These are phyloP conservation scores for Jaculus jaculus DNA, from an alignment of 2,113 vertebrate genomes.

Conservation along the genomic window DNA sequence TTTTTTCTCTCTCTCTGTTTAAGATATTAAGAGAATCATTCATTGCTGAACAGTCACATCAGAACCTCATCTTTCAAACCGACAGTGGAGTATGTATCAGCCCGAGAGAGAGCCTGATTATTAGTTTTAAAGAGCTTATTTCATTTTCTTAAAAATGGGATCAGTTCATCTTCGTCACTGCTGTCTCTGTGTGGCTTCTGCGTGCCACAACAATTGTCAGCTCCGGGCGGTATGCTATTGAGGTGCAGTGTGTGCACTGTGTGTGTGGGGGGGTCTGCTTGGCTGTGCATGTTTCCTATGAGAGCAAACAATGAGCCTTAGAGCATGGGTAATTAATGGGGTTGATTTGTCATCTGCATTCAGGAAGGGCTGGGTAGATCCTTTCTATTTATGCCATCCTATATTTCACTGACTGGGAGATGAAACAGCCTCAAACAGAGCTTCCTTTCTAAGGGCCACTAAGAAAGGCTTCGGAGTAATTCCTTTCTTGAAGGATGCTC, in stretches of 20 bases:
- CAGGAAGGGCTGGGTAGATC: not conserved
- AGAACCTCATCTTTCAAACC: slow-evolving; percentile 73
- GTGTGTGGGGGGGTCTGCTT: not conserved
- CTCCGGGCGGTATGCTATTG: slow-evolving; percentile 39
- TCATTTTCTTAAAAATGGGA: slow-evolving; percentile 75
- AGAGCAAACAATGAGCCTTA: not conserved
- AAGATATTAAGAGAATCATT: slow-evolving; percentile 73
- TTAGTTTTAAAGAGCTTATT: slow-evolving; percentile 79
- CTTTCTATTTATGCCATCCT: not conserved
- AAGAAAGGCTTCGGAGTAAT: not conserved
- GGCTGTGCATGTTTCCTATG: not conserved
- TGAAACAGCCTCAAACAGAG: not conserved
- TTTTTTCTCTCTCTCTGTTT: not conserved
- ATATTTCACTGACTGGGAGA: not conserved
- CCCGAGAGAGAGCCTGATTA: slow-evolving; percentile 67
- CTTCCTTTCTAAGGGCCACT: not conserved
- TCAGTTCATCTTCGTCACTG: slow-evolving; percentile 72
- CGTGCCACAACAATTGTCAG: slow-evolving; percentile 53
- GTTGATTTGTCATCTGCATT: slow-evolving; percentile 9
- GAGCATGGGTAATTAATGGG: not conserved
- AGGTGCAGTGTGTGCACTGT: not conserved
- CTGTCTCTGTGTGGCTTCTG: slow-evolving; percentile 57
- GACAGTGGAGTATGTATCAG: slow-evolving; percentile 60
- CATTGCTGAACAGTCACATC: slow-evolving; percentile 72
- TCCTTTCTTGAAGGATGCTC: not conserved